Percentiles rank a stretch among this genome's conserved stretches.
Conservation (phyloP, 2,888 invertebrate genomes). For the Nephrotoma appendiculata region DNA sequence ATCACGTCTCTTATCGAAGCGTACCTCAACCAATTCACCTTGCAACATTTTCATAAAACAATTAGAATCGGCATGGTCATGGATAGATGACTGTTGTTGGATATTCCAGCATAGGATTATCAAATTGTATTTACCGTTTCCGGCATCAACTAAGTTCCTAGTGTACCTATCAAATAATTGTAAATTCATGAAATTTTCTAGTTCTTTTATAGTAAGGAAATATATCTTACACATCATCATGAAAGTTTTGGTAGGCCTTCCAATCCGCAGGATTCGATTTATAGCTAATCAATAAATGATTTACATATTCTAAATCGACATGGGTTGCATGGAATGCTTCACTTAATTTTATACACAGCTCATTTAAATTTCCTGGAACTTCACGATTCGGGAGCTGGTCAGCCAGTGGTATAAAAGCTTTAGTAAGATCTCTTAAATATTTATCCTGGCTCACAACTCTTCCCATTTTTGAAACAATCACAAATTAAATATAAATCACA, state of each 20-base stretch:
- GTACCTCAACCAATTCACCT: constrained; percentile 67
- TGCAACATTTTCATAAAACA: constrained; percentile 94
- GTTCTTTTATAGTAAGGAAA: too few relatives aligned
- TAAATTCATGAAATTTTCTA: too few relatives aligned
- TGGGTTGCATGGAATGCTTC: background rate
- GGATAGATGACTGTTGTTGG: constrained; percentile 86
- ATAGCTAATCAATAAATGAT: background rate
- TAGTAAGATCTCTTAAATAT: background rate
- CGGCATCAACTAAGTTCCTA: constrained; percentile 85
- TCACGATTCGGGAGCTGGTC: background rate
- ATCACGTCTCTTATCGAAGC: constrained; percentile 20
- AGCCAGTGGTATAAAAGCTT: background rate
- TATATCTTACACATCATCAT: background rate
- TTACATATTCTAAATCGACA: background rate
- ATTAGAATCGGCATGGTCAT: constrained; percentile 91
- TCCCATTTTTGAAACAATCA: background rate
- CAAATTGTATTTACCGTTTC: constrained; percentile 94
- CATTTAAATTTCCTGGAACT: background rate
- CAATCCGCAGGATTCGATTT: background rate
- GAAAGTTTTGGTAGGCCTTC: background rate
- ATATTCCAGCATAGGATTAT: constrained; percentile 98
- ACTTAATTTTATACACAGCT: background rate
- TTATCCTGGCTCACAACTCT: background rate
- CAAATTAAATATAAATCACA: too few relatives aligned
- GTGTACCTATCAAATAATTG: constrained; percentile 57